Conservation (phyloP, 2,797 vertebrate genomes). For the Fringilla coelebs region DNA sequence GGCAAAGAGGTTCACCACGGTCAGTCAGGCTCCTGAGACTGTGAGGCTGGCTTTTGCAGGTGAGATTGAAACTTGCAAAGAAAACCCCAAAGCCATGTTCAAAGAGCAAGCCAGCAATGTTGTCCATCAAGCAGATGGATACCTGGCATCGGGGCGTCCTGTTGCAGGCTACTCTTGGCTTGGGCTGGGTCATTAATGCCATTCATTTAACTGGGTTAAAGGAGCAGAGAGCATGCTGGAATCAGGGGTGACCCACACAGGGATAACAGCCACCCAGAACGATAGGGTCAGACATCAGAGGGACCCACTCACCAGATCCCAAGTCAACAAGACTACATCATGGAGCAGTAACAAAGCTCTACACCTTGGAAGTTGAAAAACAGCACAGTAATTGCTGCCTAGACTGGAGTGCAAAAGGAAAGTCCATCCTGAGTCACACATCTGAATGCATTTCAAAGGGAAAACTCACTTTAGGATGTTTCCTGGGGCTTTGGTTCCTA, state of each 20-base stretch:
- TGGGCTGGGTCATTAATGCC: background rate
- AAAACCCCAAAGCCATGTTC: fast-evolving
- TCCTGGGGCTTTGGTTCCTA: background rate
- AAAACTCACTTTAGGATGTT: background rate
- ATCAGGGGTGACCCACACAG: background rate
- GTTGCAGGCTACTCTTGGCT: background rate
- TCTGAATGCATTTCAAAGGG: background rate
- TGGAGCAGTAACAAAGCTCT: background rate
- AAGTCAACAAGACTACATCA: background rate
- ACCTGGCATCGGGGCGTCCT: background rate
- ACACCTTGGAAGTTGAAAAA: background rate
- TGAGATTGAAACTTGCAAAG: background rate
- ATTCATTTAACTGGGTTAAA: background rate
- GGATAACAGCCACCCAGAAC: background rate
- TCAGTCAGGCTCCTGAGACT: background rate
- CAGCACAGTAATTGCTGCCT: background rate
- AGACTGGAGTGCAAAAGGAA: background rate
- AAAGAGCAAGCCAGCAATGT: fast-evolving
- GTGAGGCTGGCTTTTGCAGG: background rate
- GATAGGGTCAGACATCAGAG: background rate
- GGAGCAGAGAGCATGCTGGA: background rate
- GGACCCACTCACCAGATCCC: background rate
- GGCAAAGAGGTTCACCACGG: background rate
- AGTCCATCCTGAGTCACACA: background rate
- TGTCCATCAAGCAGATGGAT: background rate